A percentile compares a stretch with the other conserved stretches of the same genome.
Evolutionary conservation across 2,888 invertebrate species (phyloP).

Genomic region (Pandemis heparana): DNA sequence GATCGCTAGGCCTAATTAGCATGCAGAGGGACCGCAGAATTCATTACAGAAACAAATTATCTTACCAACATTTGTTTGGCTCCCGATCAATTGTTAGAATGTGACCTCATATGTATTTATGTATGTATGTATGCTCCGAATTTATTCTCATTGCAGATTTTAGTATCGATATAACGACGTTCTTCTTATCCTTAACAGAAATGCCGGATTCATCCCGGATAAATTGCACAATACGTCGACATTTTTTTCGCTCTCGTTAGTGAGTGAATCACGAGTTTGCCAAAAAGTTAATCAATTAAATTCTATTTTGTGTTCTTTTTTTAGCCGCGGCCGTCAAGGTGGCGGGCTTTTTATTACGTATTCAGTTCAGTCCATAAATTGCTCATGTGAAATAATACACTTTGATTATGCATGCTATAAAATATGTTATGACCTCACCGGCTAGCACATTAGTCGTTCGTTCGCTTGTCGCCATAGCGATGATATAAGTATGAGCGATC

Average conservation of each 20-base stretch:
- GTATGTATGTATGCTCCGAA: background rate
- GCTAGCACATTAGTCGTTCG: too few relatives aligned
- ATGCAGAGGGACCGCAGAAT: slow-evolving; percentile 19
- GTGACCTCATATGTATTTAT: slow-evolving; percentile 14
- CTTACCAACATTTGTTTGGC: slow-evolving; percentile 33
- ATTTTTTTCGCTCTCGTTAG: slow-evolving; percentile 9
- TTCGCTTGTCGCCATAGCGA: background rate
- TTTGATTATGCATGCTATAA: background rate
- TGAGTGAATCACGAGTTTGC: slow-evolving; percentile 17
- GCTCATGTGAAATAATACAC: background rate
- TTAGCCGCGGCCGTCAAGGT: slow-evolving; percentile 15
- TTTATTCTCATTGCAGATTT: background rate
- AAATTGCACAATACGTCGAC: background rate
- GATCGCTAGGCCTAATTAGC: slow-evolving; percentile 19
- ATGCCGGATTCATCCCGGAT: background rate
- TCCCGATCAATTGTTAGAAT: slow-evolving; percentile 38
- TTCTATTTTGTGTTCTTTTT: slow-evolving; percentile 22
- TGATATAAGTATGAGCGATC: background rate
- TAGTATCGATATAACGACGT: background rate
- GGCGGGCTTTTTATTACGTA: slow-evolving; percentile 4
- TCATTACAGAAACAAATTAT: slow-evolving; percentile 27
- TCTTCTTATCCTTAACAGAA: background rate
- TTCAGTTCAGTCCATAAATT: background rate
- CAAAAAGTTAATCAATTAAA: slow-evolving; percentile 15
- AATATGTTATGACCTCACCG: background rate